Base-by-base conservation (phyloP, 2,888 invertebrate genomes). In the Anoncus sp. region DNA sequence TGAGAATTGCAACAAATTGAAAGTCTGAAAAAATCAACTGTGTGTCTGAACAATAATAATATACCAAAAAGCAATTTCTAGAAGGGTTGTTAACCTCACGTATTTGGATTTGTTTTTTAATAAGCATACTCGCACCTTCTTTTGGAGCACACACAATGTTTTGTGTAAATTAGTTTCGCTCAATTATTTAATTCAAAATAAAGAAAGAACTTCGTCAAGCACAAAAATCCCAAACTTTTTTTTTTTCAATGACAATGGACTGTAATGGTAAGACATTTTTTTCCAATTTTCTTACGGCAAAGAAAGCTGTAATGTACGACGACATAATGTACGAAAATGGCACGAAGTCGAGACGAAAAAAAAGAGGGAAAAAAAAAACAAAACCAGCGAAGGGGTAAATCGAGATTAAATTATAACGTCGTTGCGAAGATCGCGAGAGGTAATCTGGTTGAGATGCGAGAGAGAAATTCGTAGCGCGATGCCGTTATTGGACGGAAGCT, bases 401-500 rank as follows among this genome's bases (percentile, higher is more conserved):
- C 67, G 67, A 69, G 72, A 73, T 69, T 63, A 69, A 77, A 77
- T 77, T 69, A 77, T 67, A 77, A 62, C 57, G 72, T 72, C 24
- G 43, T 20, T 45, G 45, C 9, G 22, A 47, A 31, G 47, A 69
- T 35, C 14, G 43, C 35, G 67, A n/a, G 60, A 60, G 5, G 3
- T 7, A 24, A 12, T 40, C 7, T 38, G 51, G 27, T 7, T 1
- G 20, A 7, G 20, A 43, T 16, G 24, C 14, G 51, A 27, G 67
- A 72, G 76, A 67, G 55, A 67, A 77, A 63, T 72, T 77, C 65
- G 69, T 65, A 45, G 51, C 35, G 62, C 67, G 77, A 72, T 76
- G 62, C 77, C 77, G 73, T 77, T 73, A 77, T 77, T 70, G 73
- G 73, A 77, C 77, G 77, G 77, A 77, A 77, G 65, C 65, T 12